Percentiles rank a stretch among this genome's conserved stretches.
These are phyloP conservation scores for Danionella cerebrum DNA, from an alignment of 2,113 vertebrate genomes.

Conservation along the genomic window DNA sequence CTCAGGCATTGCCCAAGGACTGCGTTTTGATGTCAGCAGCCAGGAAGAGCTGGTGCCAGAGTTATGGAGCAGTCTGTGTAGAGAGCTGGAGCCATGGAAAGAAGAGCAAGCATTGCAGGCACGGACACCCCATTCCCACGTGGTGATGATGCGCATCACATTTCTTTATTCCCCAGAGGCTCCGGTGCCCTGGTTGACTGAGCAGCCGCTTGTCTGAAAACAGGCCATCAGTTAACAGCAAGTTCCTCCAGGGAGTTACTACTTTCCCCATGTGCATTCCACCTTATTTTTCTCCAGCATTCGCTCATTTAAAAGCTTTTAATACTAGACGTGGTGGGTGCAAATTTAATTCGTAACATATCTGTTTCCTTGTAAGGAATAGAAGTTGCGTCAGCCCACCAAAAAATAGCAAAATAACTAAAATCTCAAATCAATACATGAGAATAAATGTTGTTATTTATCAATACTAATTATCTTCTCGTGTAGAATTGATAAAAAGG, in stretches of 20 bases:
- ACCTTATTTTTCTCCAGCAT: neutral
- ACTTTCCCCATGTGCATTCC: neutral
- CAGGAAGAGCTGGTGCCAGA: conserved; percentile 27
- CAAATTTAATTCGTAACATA: neutral
- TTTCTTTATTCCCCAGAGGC: conserved; percentile 48
- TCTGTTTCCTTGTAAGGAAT: no score
- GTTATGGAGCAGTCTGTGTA: conserved; percentile 24
- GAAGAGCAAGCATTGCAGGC: conserved; percentile 13
- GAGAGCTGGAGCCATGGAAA: conserved; percentile 8
- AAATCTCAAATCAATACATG: no score
- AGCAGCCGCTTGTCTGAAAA: conserved; percentile 49
- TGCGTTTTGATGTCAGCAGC: conserved; percentile 36
- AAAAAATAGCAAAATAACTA: no score
- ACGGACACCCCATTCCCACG: conserved; percentile 36
- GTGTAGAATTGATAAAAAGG: no score
- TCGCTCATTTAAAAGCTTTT: neutral
- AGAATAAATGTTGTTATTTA: no score
- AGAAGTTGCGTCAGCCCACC: no score
- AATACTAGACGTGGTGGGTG: neutral
- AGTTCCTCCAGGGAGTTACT: conserved; percentile 30
- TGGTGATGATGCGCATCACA: conserved; percentile 41
- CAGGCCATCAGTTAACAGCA: conserved; percentile 57
- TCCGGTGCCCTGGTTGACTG: conserved; percentile 52
- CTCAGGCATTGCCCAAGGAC: conserved; percentile 29
- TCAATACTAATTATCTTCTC: no score